phyloP scores from a whole-genome alignment of 2,113 vertebrate species.

The Hemichromis elongatus region DNA sequence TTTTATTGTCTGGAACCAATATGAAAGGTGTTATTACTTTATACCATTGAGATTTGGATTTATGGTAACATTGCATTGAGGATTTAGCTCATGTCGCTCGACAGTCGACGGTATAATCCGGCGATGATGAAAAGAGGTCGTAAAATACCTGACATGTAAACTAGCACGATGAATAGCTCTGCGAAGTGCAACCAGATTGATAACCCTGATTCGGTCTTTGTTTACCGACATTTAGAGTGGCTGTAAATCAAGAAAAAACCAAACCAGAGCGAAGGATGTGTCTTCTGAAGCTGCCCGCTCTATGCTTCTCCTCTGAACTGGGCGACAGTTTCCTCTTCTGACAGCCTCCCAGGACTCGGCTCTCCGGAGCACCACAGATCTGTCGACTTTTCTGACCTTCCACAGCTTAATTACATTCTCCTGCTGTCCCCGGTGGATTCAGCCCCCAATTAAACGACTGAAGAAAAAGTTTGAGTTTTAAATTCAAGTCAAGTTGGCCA shows the following conservation, averaged over 20 bases:
- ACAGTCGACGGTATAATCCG: constrained; percentile 15
- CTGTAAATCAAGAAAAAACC: constrained; percentile 15
- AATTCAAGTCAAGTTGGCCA: neutral
- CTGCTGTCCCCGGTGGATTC: neutral
- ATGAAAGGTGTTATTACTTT: neutral
- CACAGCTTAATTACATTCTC: neutral
- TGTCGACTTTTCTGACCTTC: neutral
- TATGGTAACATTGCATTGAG: neutral
- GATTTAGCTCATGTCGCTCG: neutral
- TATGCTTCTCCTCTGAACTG: neutral
- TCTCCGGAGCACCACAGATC: neutral
- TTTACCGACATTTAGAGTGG: constrained; percentile 9
- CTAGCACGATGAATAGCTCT: constrained; percentile 20
- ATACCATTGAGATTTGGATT: constrained; percentile 11
- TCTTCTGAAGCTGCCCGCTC: neutral
- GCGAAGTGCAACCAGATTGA: constrained; percentile 13
- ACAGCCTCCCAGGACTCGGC: neutral
- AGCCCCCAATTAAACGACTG: neutral
- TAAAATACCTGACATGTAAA: constrained; percentile 44
- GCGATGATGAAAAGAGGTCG: neutral
- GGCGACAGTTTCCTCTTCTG: neutral
- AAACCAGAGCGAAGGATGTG: neutral
- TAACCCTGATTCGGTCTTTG: neutral
- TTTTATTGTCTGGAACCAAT: constrained; percentile 3
- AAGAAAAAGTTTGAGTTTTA: neutral